Base-by-base conservation (phyloP, 2,113 vertebrate genomes). In the Cavia porcellus region DNA sequence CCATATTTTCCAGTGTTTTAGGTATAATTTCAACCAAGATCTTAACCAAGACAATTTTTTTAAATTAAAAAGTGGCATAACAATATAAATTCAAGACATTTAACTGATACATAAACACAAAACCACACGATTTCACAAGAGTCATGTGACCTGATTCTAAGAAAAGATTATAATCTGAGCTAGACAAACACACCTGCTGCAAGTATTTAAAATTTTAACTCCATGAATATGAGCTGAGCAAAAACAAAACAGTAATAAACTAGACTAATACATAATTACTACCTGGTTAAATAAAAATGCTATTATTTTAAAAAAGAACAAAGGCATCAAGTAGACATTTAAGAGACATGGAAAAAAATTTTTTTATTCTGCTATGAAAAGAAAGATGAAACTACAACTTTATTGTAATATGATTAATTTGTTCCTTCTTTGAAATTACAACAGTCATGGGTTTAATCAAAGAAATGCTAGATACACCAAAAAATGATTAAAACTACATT, bases 161-260 rank as follows among this genome's bases (percentile, higher is more conserved):
- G 96, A 93, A 97, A 82, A 95, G 89, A 96, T 97, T 90, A 70
- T 77, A 79, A 96, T 95, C 86, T 97, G 77, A 82, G 45, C 5
- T 66, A 93, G 38, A 20, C 32, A 74, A 86, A 86, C 92, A 90
- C 75, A 92, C 20, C 79, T 85, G 45, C 6, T 82, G 25, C 32
- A 61, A 88, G 50, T 75, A 86, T 77, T 59, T 38, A 88, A 79
- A 75, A 32, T 83, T 59, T 13, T 64, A 74, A 3, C 87, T 82
- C 35, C 32, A 22, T 77, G 22, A 28, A 52, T 59, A n/a, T 52
- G 10, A 87, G 10, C 22, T 61, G 25, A 61, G 15, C 0, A 61
- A 88, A 92, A 92, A 59, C 8, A 59, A 70, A 85, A 47, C 17
- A 88, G 50, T 15, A 61, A 47, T 93, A 84, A 80, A 25, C 24